Evolutionary conservation across 2,888 invertebrate genomes (phyloP), one percentile per base, ranked within the genome.

Genomic region (Morpho helenor): DNA sequence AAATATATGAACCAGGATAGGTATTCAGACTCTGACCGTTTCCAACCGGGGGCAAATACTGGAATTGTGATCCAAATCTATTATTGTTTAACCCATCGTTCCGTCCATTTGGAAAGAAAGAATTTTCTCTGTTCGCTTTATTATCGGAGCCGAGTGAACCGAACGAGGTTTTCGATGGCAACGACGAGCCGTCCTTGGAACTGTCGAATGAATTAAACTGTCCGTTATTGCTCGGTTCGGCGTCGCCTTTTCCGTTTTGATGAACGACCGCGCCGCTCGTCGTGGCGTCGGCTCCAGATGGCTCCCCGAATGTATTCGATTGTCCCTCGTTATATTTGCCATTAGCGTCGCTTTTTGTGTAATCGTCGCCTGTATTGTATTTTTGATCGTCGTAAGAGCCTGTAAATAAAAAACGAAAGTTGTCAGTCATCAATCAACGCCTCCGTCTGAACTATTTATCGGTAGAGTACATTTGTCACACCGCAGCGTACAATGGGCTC

Each of bases 401-500:
- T 90, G 87, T 72, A 84, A 89, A 82, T 82, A 80, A 85, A 87
- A 80, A 89, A 87, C 66, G 87, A 89, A 89, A 90, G 87, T 84
- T 77, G 74, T 76, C 57, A 72, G 72, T 75, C 70, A 87, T 88
- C 85, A 82, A 79, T 87, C 84, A 87, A 75, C 66, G 77, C 70
- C 73, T 71, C 67, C 63, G 71, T 65, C 67, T 67, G 66, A 71
- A 75, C 74, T 47, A 63, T 65, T 59, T 73, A 76, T 80, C 73
- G 77, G 74, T 66, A 70, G 71, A 69, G 79, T 73, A 76, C 84
- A 82, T 86, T 80, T 78, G 75, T 87, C 84, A 83, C 73, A 3
- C 31, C 31, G 5, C 5, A 56, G 55, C 56, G 62, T 54, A 82
- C 82, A 86, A 85, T 76, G 71, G 76, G 66, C 61, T 69, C 68